Conservation (phyloP, 2,888 invertebrate species). For the Chelonus formosanus region DNA sequence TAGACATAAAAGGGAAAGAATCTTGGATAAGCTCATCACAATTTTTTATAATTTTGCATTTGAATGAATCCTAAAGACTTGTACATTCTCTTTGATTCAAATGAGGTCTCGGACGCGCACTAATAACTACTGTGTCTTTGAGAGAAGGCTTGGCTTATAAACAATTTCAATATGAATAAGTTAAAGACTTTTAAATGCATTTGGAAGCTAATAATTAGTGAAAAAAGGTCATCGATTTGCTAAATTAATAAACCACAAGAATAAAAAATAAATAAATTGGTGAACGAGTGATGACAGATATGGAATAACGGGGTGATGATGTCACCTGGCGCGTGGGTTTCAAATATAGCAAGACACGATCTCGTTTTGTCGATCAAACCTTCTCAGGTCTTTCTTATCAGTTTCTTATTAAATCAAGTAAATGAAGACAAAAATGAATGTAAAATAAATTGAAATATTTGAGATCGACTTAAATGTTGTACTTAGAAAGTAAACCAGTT, state of each 20-base stretch:
- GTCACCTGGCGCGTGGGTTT: conserved; percentile 56
- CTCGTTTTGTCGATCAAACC: conserved; percentile 29
- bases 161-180: neutral
- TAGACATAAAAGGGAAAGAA: too few species aligned
- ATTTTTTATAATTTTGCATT: neutral
- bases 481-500: conserved; percentile 23
- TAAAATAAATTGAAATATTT: neutral
- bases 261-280: conserved; percentile 9
- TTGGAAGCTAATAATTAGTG: neutral
- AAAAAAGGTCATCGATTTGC: neutral
- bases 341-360: conserved; percentile 52
- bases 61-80: conserved; percentile 11
- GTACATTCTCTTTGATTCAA: conserved; percentile 20
- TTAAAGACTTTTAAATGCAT: neutral
- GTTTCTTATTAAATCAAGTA: conserved; percentile 17
- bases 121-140: conserved; percentile 12
- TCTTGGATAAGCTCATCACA: too few species aligned
- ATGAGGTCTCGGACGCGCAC: conserved; percentile 32
- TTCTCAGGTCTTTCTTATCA: conserved; percentile 29
- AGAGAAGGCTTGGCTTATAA: conserved; percentile 1
- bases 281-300: conserved; percentile 42
- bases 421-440: conserved; percentile 5
- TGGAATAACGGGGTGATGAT: conserved; percentile 55
- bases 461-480: too few species aligned
- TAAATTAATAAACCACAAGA: neutral